Base-by-base conservation (phyloP, 2,113 vertebrate species). In the Cynocephalus volans region DNA sequence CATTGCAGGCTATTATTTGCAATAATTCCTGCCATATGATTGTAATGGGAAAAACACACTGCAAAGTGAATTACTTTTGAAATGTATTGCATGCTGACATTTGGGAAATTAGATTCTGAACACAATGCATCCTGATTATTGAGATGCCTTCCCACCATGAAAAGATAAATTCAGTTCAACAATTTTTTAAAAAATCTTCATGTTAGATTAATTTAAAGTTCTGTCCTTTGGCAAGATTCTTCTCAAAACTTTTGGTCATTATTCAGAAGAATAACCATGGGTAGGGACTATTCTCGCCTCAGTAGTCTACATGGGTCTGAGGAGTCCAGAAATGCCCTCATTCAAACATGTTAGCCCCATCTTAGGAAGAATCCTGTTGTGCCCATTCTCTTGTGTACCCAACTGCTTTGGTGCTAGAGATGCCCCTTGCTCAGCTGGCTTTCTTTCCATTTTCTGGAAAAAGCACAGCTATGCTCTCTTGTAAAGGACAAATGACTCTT, bases 51-150 rank as follows among this genome's bases (percentile, higher is more conserved):
- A 97, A 97, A 98, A 96, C 93, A 97, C 88, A 96, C 64, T 95
- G 93, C 96, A 96, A 96, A 97, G 73, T 94, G 85, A 97, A 98
- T 97, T 91, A 94, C 88, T 97, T 97, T 96, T 93, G 81, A 97
- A 98, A 97, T 94, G 96, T 73, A 97, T 58, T 96, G 81, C 87
- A 96, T 80, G 95, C 93, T 98, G 97, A 97, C 96, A 97, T 98
- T 97, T 97, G 96, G 95, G 94, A 96, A 98, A 97, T 97, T 96
- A 97, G 89, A 89, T 96, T 76, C 84, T 81, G 85, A 97, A 88
- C 15, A 86, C 85, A 95, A 80, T 67, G 54, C 67, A 75, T 95
- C 72, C 88, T 96, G 96, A 97, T 96, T 95, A 97, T 93, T 45
- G 81, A 96, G 92, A 93, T 93, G n/a, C 79, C 52, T 85, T 95